Evolutionary conservation across 1,140 invertebrate species (phyloP).

Genomic region (Phenacoccus solenopsis): DNA sequence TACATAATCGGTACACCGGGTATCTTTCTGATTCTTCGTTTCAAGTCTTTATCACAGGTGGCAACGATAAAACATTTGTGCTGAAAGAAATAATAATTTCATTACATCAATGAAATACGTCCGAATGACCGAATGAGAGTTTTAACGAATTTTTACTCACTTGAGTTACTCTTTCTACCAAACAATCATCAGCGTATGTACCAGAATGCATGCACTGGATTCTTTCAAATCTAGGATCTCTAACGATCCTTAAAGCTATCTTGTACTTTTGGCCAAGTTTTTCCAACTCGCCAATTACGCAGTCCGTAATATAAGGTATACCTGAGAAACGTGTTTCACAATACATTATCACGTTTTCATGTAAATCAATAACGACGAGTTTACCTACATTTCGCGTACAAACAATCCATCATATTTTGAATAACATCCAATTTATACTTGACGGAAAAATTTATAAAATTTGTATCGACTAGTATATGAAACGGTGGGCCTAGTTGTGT

Average conservation of each 20-base stretch:
- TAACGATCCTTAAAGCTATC: constrained; percentile 89
- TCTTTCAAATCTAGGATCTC: constrained; percentile 87
- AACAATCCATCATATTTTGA: constrained; percentile 96
- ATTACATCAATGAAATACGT: constrained; percentile 7
- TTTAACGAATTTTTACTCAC: constrained; percentile 36
- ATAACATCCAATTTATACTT: constrained; percentile 97
- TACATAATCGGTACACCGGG: constrained; percentile 99
- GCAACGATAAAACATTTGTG: constrained; percentile 99
- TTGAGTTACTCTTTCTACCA: constrained; percentile 88
- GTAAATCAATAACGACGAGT: not conserved
- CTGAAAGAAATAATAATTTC: constrained; percentile 39
- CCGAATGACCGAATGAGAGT: not conserved
- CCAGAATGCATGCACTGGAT: constrained; percentile 93
- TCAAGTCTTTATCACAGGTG: constrained; percentile 96
- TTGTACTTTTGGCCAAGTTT: constrained; percentile 93
- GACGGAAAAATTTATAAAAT: constrained; percentile 98
- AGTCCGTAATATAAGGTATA: constrained; percentile 96
- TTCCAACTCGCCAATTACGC: constrained; percentile 96
- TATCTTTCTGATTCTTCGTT: constrained; percentile 91
- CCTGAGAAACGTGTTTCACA: constrained; percentile 34
- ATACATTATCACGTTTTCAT: not conserved
- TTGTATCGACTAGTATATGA: constrained; percentile 93
- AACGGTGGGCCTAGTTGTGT: constrained; percentile 97
- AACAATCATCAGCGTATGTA: constrained; percentile 98
- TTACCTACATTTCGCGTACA: constrained; percentile 89